Evolutionary conservation across 2,888 invertebrate species (phyloP).

Genomic region (Biston betularia): DNA sequence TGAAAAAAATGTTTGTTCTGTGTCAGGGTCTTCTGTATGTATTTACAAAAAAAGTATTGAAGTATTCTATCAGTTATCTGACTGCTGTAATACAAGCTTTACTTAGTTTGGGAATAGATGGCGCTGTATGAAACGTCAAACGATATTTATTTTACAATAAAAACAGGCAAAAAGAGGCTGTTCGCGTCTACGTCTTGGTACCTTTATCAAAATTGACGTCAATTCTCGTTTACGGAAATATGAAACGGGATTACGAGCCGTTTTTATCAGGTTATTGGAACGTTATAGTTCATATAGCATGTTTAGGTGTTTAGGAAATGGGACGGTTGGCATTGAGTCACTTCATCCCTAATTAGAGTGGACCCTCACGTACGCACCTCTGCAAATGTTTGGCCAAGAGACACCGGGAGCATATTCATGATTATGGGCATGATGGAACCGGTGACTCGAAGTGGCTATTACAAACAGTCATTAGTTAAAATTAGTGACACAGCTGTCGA

Average conservation of each 20-base stretch:
- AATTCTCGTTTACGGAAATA: constrained; percentile 26
- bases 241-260: constrained; percentile 28
- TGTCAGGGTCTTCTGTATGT: no score
- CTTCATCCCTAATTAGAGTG: constrained; percentile 68
- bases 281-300: constrained; percentile 24
- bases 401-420: constrained; percentile 43
- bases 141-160: constrained; percentile 16
- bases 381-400: constrained; percentile 65
- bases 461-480: constrained; percentile 25
- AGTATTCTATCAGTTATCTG: no score
- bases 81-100: no score
- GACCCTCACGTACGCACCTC: constrained; percentile 67
- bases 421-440: constrained; percentile 27
- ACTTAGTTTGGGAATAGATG: no score
- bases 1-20: no score
- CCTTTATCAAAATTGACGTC: constrained; percentile 30
- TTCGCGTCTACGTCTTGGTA: constrained; percentile 9
- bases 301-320: constrained; percentile 28
- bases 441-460: constrained; percentile 38
- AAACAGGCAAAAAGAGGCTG: constrained; percentile 22
- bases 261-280: constrained; percentile 27
- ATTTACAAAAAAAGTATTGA: no score
- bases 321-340: constrained; percentile 49
- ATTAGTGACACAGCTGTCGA: constrained; percentile 5
- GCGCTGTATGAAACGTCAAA: not conserved